Percentiles rank a stretch among this genome's conserved stretches.
phyloP scores from a whole-genome alignment of 2,888 invertebrate genomes.

The Plutella xylostella region DNA sequence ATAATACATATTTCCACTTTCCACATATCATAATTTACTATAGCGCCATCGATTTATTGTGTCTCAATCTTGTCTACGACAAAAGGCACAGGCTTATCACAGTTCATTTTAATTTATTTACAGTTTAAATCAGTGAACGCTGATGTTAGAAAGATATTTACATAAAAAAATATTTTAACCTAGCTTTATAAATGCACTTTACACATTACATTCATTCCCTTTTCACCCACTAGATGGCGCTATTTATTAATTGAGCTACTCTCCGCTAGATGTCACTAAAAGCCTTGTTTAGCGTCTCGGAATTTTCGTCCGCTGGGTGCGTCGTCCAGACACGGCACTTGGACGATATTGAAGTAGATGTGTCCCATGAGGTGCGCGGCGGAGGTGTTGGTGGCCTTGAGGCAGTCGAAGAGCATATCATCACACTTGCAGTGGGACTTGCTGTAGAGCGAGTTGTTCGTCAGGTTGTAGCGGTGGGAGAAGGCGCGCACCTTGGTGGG shows the following conservation, averaged over 20 bases:
- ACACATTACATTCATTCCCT: neutral
- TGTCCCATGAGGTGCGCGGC: constrained; percentile 84
- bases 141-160: constrained; percentile 1
- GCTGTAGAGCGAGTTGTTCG: constrained; percentile 86
- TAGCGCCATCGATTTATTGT: constrained; percentile 49
- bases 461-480: constrained; percentile 81
- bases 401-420: constrained; percentile 82
- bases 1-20: no score
- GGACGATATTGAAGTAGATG: constrained; percentile 87
- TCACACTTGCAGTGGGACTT: constrained; percentile 93
- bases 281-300: constrained; percentile 63
- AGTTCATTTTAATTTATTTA: constrained; percentile 24
- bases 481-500: constrained; percentile 82
- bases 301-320: constrained; percentile 46
- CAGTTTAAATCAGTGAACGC: neutral
- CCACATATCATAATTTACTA: no score
- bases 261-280: constrained; percentile 43
- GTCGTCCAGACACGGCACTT: constrained; percentile 79
- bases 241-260: constrained; percentile 26
- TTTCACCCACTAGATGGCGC: constrained; percentile 46
- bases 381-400: constrained; percentile 79
- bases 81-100: constrained; percentile 67
- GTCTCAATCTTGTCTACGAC: constrained; percentile 26
- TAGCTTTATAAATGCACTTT: constrained; percentile 6
- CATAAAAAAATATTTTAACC: neutral